Evolutionary conservation across 2,113 vertebrate species (phyloP).

Genomic region (Pelmatolapia mariae): DNA sequence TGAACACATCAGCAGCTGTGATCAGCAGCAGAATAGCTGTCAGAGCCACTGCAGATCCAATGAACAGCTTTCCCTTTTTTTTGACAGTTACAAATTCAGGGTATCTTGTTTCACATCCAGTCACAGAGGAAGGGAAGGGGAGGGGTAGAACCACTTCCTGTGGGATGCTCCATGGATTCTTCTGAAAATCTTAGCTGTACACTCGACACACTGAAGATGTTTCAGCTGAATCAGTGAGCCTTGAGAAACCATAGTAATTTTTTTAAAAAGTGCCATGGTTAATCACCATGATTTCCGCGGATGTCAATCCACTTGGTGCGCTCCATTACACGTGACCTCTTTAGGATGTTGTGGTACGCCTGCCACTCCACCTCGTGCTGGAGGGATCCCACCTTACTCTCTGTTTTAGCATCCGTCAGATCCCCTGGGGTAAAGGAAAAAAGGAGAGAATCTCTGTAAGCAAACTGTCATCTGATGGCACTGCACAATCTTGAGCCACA

Average conservation of each 20-base stretch:
- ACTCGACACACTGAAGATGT: background rate
- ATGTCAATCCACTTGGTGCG: slow-evolving; percentile 96
- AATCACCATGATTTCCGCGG: slow-evolving; percentile 91
- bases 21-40: background rate
- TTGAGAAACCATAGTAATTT: background rate
- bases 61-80: background rate
- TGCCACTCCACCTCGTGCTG: slow-evolving; percentile 94
- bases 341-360: slow-evolving; percentile 86
- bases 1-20: background rate
- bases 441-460: background rate
- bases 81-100: background rate
- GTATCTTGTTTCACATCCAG: slow-evolving; percentile 43
- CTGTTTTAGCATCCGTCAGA: slow-evolving; percentile 90
- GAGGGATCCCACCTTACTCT: slow-evolving; percentile 85
- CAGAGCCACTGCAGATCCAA: background rate
- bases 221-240: background rate
- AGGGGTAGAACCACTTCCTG: background rate
- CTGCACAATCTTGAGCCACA: background rate
- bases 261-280: background rate
- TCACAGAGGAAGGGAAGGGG: background rate
- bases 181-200: background rate
- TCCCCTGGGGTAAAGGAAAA: slow-evolving; percentile 75
- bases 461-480: background rate
- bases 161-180: background rate
- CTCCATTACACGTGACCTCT: slow-evolving; percentile 86